Evolutionary conservation across 2,797 vertebrate species (phyloP).

Genomic region (Thamnophis elegans): DNA sequence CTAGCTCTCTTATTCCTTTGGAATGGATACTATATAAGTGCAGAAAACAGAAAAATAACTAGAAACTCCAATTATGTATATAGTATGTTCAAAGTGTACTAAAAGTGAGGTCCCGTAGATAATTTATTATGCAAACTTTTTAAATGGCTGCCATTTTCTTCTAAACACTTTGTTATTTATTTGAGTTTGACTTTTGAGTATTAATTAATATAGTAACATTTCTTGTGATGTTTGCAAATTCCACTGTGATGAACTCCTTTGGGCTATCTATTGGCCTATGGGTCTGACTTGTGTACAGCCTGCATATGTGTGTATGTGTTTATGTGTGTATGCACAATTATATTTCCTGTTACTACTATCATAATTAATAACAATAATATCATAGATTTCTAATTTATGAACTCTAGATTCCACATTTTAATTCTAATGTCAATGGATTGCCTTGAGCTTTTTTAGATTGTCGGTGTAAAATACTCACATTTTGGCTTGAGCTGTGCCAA

Average conservation of each 20-base stretch:
- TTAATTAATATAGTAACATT: neutral
- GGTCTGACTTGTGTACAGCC: neutral
- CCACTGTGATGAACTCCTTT: neutral
- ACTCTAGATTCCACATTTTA: neutral
- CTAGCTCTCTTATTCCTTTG: neutral
- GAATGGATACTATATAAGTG: neutral
- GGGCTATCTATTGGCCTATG: neutral
- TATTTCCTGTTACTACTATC: neutral
- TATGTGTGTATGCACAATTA: neutral
- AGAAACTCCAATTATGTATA: neutral
- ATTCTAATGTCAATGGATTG: neutral
- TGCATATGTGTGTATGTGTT: no score
- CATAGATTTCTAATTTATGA: neutral
- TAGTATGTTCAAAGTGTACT: neutral
- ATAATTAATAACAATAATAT: neutral
- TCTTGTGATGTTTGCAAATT: neutral
- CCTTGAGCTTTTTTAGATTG: neutral
- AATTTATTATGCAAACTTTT: neutral
- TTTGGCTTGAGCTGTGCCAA: neutral
- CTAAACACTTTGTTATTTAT: neutral
- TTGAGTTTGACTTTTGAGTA: neutral
- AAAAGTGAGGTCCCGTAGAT: neutral
- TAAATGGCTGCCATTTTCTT: neutral
- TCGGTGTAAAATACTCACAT: neutral
- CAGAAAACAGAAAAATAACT: neutral